Evolutionary conservation across 2,888 invertebrate genomes (phyloP), one percentile per base, ranked within the genome.

Genomic region (Omphaloscelis lunosa): DNA sequence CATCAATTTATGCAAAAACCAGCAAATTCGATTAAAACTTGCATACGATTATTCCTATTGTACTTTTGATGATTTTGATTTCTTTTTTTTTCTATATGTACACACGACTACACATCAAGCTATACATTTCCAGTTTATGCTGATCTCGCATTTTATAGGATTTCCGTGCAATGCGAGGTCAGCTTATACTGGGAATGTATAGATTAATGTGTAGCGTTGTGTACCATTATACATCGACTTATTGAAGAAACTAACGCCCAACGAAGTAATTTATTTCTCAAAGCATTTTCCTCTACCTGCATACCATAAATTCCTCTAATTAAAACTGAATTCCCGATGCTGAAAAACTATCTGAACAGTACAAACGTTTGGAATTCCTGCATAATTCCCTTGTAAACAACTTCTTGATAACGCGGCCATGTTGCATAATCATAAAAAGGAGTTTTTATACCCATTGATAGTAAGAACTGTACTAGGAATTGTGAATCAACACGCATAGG

Each of bases 321-420:
- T 78, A 78, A 66, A 80, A 48, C 71, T 58, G 66, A 73, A 78
- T 85, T 77, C 79, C 59, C 61, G 53, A 68, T 69, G 45, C 69
- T 80, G 77, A 83, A 80, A 83, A 82, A 82, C 81, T 86, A 74
- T 77, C 80, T 65, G 72, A 62, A 73, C 62, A 12, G 45, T 56
- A 39, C 63, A 34, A 63, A 17, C 65, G 77, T 41, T 77, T 17
- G 0, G 71, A 66, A 88, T 88, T 85, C 84, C 72, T 81, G 84
- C 84, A 82, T 88, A 88, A 88, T 86, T 85, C 75, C 45, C 63
- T 66, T 86, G 82, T 88, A 85, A 85, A 82, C 76, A 81, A 56
- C 29, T 61, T 61, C 29, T 15, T 75, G 88, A 87, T 88, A 85
- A 78, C 68, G 75, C 68, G 12, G 23, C 11, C 11, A 27, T 68